Evolutionary conservation across 2,113 vertebrate species (phyloP).

Genomic region (Astur gentilis): DNA sequence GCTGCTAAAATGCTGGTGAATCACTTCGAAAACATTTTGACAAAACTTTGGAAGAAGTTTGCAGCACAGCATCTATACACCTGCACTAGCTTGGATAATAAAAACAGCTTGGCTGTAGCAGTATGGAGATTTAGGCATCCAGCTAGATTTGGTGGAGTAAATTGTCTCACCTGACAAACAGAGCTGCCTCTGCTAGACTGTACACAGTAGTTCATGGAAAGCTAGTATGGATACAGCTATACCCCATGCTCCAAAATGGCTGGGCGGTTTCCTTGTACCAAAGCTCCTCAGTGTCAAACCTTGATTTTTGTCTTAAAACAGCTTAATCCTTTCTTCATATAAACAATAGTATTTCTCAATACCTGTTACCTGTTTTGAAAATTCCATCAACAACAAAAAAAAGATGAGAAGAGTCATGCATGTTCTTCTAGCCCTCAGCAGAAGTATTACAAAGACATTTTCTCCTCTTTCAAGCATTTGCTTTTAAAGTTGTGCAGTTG

Average conservation of each 20-base stretch:
- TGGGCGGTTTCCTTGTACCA: neutral
- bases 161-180: no score
- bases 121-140: neutral
- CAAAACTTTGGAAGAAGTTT: neutral
- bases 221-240: no score
- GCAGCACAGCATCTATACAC: neutral
- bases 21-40: neutral
- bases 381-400: neutral
- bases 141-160: neutral
- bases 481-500: neutral
- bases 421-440: neutral
- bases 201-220: rapidly evolving
- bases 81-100: neutral
- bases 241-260: neutral
- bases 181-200: neutral
- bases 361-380: neutral
- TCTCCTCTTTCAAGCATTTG: neutral
- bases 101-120: neutral
- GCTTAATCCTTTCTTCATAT: neutral
- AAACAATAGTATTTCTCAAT: neutral
- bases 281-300: neutral
- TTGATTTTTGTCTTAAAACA: neutral
- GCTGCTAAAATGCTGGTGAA: neutral
- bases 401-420: neutral
- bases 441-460: neutral